A percentile compares a stretch with the other conserved stretches of the same genome.
Conservation (phyloP, 2,888 invertebrate genomes). For the Dorcus hopei region DNA sequence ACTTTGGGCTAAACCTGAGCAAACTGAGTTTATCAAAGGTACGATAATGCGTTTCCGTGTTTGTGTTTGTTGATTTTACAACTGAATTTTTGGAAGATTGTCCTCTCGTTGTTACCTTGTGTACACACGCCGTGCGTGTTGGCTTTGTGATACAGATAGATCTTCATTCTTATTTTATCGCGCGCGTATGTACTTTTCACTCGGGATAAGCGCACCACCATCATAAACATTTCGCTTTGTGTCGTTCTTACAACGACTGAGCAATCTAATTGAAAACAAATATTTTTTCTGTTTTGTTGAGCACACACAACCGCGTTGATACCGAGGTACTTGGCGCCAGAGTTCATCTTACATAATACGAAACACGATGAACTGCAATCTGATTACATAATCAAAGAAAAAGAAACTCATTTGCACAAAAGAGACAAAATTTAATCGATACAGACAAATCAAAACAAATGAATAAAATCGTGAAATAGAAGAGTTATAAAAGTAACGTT, state of each 20-base stretch:
- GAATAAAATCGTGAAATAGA: too few relatives aligned
- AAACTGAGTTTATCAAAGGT: slow-evolving; percentile 13
- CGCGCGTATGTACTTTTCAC: slow-evolving; percentile 19
- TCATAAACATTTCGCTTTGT: slow-evolving; percentile 20
- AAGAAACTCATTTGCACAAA: too few relatives aligned
- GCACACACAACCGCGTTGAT: background rate
- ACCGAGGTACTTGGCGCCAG: background rate
- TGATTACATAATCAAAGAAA: too few relatives aligned
- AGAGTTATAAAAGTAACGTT: too few relatives aligned
- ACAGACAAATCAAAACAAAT: too few relatives aligned
- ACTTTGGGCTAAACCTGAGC: slow-evolving; percentile 14
- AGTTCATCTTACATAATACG: background rate
- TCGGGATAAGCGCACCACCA: slow-evolving; percentile 13
- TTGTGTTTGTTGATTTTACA: slow-evolving; percentile 21
- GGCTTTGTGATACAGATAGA: slow-evolving; percentile 28
- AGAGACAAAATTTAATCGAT: too few relatives aligned
- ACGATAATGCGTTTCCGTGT: slow-evolving; percentile 24
- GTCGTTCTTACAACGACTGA: slow-evolving; percentile 18
- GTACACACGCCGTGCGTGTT: slow-evolving; percentile 21
- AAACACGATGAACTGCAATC: too few relatives aligned
- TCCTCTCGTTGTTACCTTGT: slow-evolving; percentile 15
- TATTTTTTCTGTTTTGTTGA: slow-evolving; percentile 4
- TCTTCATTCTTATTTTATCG: slow-evolving; percentile 27
- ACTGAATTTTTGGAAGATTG: slow-evolving; percentile 23
- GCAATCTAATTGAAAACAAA: slow-evolving; percentile 14